Conservation (phyloP, 2,113 vertebrate genomes). For the Etia nguti region DNA sequence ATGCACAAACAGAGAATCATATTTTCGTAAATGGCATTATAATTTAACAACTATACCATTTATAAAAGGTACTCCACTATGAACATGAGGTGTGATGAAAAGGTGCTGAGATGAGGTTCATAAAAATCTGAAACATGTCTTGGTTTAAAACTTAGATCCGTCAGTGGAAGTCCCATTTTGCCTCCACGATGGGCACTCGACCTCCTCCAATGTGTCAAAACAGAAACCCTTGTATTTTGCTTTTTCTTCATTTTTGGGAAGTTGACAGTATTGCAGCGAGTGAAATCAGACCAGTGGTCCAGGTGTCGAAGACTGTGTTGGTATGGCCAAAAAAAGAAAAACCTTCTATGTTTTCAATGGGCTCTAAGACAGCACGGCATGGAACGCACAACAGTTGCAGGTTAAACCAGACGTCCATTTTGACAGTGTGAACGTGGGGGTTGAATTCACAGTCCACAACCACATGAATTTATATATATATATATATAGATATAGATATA, state of each 20-base stretch:
- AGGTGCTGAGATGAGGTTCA: neutral
- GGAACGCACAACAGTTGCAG: fast-evolving
- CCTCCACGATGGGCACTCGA: neutral
- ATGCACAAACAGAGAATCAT: neutral
- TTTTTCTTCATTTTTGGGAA: neutral
- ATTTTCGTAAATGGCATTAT: neutral
- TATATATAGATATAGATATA: neutral
- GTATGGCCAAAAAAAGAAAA: neutral
- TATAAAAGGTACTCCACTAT: neutral
- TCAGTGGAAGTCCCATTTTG: neutral
- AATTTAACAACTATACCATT: neutral
- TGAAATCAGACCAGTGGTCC: neutral
- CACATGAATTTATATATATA: neutral
- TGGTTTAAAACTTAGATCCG: neutral
- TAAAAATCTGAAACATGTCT: neutral
- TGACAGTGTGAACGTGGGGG: neutral
- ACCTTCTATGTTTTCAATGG: neutral
- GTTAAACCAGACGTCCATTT: neutral
- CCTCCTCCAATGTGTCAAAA: neutral
- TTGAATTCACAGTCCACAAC: neutral
- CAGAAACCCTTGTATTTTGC: neutral
- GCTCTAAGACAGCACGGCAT: neutral
- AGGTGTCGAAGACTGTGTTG: neutral
- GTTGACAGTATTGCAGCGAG: neutral
- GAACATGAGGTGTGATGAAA: neutral